Evolutionary conservation across 1,140 invertebrate species (phyloP).

Genomic region (Gonatopus flavifemur): DNA sequence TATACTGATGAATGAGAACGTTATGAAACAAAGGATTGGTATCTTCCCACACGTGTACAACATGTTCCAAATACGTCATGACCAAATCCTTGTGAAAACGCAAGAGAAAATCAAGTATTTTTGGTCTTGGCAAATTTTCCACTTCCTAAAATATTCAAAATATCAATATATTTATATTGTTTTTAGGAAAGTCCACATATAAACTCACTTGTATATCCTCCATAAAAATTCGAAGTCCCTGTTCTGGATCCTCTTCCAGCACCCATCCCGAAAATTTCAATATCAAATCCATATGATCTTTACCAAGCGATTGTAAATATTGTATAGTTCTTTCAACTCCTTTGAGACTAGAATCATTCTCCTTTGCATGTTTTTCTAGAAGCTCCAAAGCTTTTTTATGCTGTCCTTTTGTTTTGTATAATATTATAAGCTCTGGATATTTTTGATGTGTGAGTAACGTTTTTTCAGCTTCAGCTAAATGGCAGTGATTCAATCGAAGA

Average conservation of each 20-base stretch:
- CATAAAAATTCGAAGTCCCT: constrained; percentile 92
- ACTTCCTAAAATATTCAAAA: constrained; percentile 65
- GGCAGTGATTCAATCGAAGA: constrained; percentile 91
- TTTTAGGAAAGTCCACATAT: background rate
- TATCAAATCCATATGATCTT: constrained; percentile 86
- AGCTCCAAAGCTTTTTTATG: constrained; percentile 91
- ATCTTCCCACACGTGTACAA: constrained; percentile 89
- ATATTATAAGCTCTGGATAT: constrained; percentile 90
- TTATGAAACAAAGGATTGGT: constrained; percentile 87
- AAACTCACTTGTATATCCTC: constrained; percentile 71
- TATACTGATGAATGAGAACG: constrained; percentile 83
- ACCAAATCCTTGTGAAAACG: constrained; percentile 78
- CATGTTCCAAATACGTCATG: constrained; percentile 92
- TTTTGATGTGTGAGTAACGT: constrained; percentile 86
- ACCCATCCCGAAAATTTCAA: constrained; percentile 96
- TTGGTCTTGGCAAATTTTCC: constrained; percentile 82
- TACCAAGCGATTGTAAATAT: constrained; percentile 90
- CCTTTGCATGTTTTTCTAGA: constrained; percentile 77
- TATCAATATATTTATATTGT: background rate
- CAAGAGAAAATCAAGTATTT: constrained; percentile 86
- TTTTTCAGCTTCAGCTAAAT: constrained; percentile 90
- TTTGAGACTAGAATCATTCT: constrained; percentile 74
- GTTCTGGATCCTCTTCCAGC: constrained; percentile 79
- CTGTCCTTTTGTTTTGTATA: constrained; percentile 91
- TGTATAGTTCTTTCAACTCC: constrained; percentile 83